Conservation (phyloP, 2,888 invertebrate species). For the Euzophera pinguis region DNA sequence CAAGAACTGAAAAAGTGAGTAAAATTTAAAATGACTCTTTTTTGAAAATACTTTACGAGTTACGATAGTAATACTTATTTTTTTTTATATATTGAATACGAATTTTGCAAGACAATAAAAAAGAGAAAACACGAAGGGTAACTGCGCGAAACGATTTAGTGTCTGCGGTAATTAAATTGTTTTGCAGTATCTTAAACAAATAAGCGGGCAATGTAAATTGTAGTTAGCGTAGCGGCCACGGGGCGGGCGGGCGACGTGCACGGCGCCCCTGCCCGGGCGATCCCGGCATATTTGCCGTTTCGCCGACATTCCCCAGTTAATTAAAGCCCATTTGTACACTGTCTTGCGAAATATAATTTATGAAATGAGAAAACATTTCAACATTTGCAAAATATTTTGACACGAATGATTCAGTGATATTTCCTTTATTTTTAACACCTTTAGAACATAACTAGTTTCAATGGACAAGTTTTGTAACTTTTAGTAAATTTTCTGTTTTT, state of each 20-base stretch:
- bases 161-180: slow-evolving; percentile 48
- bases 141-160: slow-evolving; percentile 20
- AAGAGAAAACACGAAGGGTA: background rate
- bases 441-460: too few relatives aligned
- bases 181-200: slow-evolving; percentile 54
- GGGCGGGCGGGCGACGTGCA: slow-evolving; percentile 27
- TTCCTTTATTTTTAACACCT: background rate
- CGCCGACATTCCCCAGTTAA: slow-evolving; percentile 73
- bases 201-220: slow-evolving; percentile 61
- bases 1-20: slow-evolving; percentile 6
- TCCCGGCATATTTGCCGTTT: slow-evolving; percentile 68
- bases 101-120: background rate
- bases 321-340: slow-evolving; percentile 75
- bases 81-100: background rate
- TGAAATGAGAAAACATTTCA: slow-evolving; percentile 58
- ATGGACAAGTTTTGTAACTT: background rate
- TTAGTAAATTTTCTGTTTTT: background rate
- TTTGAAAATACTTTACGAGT: background rate
- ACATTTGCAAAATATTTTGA: slow-evolving; percentile 49
- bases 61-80: background rate
- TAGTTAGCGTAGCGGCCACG: slow-evolving; percentile 51
- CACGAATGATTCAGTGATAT: slow-evolving; percentile 36
- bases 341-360: slow-evolving; percentile 71
- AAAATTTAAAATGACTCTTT: background rate
- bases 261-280: slow-evolving; percentile 44